Evolutionary conservation across 2,888 invertebrate species (phyloP), one percentile per base, ranked within the genome.

Genomic region (Acronicta leporina): DNA sequence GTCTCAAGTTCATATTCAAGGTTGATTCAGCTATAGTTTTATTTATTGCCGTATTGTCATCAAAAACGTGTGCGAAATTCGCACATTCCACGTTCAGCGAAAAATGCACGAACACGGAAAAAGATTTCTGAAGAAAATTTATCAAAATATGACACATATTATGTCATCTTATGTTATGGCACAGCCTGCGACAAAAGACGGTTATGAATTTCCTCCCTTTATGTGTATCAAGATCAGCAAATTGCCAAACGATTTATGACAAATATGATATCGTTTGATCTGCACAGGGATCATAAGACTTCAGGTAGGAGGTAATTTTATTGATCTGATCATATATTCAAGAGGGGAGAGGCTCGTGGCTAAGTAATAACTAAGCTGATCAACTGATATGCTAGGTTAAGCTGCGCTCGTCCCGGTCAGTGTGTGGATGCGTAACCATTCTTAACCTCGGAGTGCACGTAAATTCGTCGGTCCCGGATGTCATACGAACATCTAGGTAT

Each of bases 261-360:
- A 61, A 41, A 61, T 47, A 42, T 40, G 42, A 47, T 43, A 41
- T 66, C 61, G 40, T 66, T 50, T 66, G 55, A 61, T 66, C 50
- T 54, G 16, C 15, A 44, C 14, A 5, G 27, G 16, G 10, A 46
- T 4, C 15, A 35, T 44, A 66, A 38, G 62, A 15, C 49, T 66
- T 66, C 16, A 16, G 20, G 14, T 41, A 13, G 27, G 14, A 47
- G 15, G 14, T 33, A n/a, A 14, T 3, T 59, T 8, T 43, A 20
- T 2, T 30, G 16, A 47, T 27, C 14, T 33, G 7, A 25, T 53
- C 10, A 49, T 44, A 41, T 9, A 10, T 9, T n/a, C n/a, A n/a
- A n/a, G n/a, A n/a, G n/a, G n/a, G n/a, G n/a, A n/a, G n/a, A n/a
- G n/a, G n/a, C n/a, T n/a, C n/a, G n/a, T n/a, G n/a, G n/a, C n/a